Evolutionary conservation across 2,113 vertebrate species (phyloP).

Genomic region (Dromaius novaehollandiae): DNA sequence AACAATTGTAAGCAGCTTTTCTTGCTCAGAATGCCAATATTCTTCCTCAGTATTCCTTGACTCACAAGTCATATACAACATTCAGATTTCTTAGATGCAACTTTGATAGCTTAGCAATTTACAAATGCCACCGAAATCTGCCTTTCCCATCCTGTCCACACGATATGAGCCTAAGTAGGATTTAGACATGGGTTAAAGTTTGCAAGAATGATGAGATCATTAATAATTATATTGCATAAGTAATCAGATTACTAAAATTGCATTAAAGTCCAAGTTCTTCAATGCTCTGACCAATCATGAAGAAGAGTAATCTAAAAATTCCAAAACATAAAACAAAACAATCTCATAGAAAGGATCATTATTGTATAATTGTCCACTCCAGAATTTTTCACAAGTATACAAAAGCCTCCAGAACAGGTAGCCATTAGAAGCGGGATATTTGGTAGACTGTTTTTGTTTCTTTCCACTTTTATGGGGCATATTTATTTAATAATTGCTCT

Average conservation of each 20-base stretch:
- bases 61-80: not conserved
- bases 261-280: not conserved
- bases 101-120: not conserved
- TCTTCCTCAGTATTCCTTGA: not conserved
- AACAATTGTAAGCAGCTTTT: not conserved
- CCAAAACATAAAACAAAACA: not conserved
- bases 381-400: not conserved
- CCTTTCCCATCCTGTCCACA: not conserved
- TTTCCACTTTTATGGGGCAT: not conserved
- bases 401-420: not conserved
- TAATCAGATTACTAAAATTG: not conserved
- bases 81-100: not conserved
- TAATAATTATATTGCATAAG: not conserved
- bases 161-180: not conserved
- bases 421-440: not conserved
- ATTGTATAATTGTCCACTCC: not conserved
- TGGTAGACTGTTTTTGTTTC: not conserved
- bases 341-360: not conserved
- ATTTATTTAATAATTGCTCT: not conserved
- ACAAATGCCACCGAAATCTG: not conserved
- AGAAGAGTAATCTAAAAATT: not conserved
- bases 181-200: not conserved
- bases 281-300: not conserved
- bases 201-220: not conserved
- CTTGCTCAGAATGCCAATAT: not conserved